Conservation (phyloP, 2,888 invertebrate species). For the Drosophila neutralis region DNA sequence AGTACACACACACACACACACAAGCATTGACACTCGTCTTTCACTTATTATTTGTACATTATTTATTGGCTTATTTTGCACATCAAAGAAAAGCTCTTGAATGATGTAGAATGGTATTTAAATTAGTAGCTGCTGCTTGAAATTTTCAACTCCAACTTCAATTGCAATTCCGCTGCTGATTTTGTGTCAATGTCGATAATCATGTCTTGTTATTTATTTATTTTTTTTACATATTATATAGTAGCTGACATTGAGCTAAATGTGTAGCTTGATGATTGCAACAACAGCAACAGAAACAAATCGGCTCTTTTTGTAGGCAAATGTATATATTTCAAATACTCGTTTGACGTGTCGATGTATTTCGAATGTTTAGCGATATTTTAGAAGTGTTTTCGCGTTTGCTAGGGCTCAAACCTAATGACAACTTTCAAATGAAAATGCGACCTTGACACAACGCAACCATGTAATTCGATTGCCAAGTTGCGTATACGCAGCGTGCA, state of each 20-base stretch:
- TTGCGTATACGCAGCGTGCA: constrained; percentile 67
- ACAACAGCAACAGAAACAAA: constrained; percentile 20
- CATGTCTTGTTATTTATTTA: constrained; percentile 35
- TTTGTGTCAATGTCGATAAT: constrained; percentile 37
- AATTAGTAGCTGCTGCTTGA: constrained; percentile 41
- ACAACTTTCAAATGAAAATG: constrained; percentile 42
- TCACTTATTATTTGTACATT: background rate
- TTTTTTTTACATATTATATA: constrained; percentile 50
- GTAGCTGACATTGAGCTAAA: constrained; percentile 76
- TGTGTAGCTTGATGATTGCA: constrained; percentile 40
- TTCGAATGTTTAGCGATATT: constrained; percentile 13
- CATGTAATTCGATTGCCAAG: constrained; percentile 29
- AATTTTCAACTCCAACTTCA: constrained; percentile 1
- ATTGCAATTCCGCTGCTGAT: background rate
- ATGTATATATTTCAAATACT: constrained; percentile 36
- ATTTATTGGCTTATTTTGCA: constrained; percentile 6
- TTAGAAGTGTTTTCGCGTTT: constrained; percentile 13
- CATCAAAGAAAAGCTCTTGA: constrained; percentile 42
- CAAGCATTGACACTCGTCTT: background rate
- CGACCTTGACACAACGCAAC: constrained; percentile 52
- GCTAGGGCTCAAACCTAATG: constrained; percentile 15
- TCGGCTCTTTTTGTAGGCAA: constrained; percentile 12
- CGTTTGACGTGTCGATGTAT: constrained; percentile 38
- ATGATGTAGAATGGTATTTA: constrained; percentile 45
- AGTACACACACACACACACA: background rate